Base-by-base conservation (phyloP, 1,140 invertebrate species). In the Monochamus saltuarius region DNA sequence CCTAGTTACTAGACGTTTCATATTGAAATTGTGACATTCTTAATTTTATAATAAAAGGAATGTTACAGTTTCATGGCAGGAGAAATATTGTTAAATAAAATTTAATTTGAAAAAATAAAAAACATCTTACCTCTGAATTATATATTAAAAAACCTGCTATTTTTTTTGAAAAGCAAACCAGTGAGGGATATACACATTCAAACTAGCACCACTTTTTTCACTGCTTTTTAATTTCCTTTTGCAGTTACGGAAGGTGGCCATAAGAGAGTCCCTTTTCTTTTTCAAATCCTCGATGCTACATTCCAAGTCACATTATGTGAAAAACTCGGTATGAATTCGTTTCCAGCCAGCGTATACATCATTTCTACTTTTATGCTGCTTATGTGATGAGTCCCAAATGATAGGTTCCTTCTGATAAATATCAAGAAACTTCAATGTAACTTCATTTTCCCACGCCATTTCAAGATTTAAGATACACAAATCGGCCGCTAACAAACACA, bases 401-500 rank as follows among this genome's bases (percentile, higher is more conserved):
- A 50, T 43, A 16, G 51, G 17, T 52, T 66, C 49, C n/a, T 29
- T 38, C 38, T 59, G 34, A 46, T 66, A 63, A n/a, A 60, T 10
- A 34, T 56, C 45, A 37, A 62, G 46, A 61, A 65, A 65, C 39
- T n/a, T n/a, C n/a, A n/a, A n/a, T n/a, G n/a, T n/a, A n/a, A n/a
- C n/a, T n/a, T n/a, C n/a, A n/a, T n/a, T n/a, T n/a, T n/a, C n/a
- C n/a, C n/a, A n/a, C n/a, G n/a, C n/a, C n/a, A n/a, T n/a, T n/a
- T n/a, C n/a, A n/a, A n/a, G n/a, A n/a, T n/a, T n/a, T n/a, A n/a
- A n/a, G n/a, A n/a, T n/a, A n/a, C n/a, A n/a, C n/a, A n/a, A n/a
- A n/a, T n/a, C n/a, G n/a, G n/a, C n/a, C n/a, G n/a, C n/a, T n/a
- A n/a, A n/a, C n/a, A n/a, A n/a, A n/a, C n/a, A n/a, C n/a, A n/a